Evolutionary conservation across 2,113 vertebrate genomes (phyloP).

Genomic region (Malaclemys terrapin): DNA sequence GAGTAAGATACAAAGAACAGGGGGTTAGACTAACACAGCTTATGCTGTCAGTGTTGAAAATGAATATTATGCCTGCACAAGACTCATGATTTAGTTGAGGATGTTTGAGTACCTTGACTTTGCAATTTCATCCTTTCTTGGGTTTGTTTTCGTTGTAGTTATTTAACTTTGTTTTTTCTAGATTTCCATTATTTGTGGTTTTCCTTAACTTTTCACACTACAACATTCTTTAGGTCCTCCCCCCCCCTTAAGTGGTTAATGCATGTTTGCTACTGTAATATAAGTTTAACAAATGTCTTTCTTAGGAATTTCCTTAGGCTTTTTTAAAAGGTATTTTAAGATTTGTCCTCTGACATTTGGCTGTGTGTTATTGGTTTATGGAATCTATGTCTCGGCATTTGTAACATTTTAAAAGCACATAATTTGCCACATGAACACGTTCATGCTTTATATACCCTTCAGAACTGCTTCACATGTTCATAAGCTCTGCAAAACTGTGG

Average conservation of each 20-base stretch:
- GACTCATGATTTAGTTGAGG: neutral
- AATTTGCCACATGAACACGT: slow-evolving; percentile 38
- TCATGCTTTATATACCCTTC: slow-evolving; percentile 21
- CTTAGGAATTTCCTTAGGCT: slow-evolving; percentile 20
- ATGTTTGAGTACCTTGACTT: neutral
- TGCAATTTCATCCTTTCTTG: neutral
- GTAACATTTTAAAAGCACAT: slow-evolving; percentile 36
- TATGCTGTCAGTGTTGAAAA: neutral
- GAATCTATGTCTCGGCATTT: neutral
- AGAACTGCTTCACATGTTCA: neutral
- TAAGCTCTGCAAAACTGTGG: neutral
- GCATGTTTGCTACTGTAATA: neutral
- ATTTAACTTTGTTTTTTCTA: slow-evolving; percentile 5
- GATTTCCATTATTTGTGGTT: neutral
- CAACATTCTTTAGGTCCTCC: neutral
- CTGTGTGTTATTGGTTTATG: neutral
- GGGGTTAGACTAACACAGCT: neutral
- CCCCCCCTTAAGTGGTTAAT: neutral
- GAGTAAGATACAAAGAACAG: neutral
- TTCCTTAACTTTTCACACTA: neutral
- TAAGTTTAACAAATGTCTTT: neutral
- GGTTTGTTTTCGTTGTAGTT: neutral
- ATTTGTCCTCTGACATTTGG: slow-evolving; percentile 6
- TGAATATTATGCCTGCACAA: neutral
- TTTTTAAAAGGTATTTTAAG: neutral